These are phyloP conservation scores for Agrochola lychnidis DNA, from an alignment of 2,888 invertebrate genomes.

Conservation along the genomic window DNA sequence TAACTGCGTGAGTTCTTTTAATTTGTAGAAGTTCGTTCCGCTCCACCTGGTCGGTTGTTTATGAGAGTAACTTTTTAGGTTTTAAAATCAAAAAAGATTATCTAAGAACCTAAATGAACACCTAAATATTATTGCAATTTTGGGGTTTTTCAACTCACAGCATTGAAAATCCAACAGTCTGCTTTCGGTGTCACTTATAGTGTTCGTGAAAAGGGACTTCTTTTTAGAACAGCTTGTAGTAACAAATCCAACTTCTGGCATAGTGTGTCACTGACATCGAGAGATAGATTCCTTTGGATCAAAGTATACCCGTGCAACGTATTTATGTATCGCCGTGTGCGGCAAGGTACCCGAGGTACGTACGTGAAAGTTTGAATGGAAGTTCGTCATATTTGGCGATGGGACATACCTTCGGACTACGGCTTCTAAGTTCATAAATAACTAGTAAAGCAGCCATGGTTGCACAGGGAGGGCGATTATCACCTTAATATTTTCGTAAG, in stretches of 20 bases:
- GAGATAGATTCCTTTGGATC: slow-evolving; percentile 19
- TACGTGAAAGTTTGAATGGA: not conserved
- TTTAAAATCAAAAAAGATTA: not conserved
- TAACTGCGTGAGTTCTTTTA: not conserved
- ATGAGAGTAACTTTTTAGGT: not conserved
- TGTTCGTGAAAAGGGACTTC: not conserved
- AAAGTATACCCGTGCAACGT: not conserved
- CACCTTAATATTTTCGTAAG: not conserved
- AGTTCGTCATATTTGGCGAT: not conserved
- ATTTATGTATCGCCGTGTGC: slow-evolving; percentile 3
- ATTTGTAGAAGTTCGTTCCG: not conserved
- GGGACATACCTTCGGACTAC: no score
- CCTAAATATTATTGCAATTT: not conserved
- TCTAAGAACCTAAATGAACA: not conserved
- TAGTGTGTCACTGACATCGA: slow-evolving; percentile 16
- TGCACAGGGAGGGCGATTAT: not conserved
- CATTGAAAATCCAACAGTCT: not conserved
- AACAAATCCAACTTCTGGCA: slow-evolving; percentile 2
- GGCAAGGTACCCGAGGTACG: not conserved
- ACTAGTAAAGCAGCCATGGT: not conserved
- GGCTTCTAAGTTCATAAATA: not conserved
- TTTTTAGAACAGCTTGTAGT: not conserved
- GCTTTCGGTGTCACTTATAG: not conserved
- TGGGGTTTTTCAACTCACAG: not conserved
- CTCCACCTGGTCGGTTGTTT: not conserved